Percentiles rank a stretch among this genome's conserved stretches.
Conservation (phyloP, 2,797 vertebrate species). For the Diplodus sargus region DNA sequence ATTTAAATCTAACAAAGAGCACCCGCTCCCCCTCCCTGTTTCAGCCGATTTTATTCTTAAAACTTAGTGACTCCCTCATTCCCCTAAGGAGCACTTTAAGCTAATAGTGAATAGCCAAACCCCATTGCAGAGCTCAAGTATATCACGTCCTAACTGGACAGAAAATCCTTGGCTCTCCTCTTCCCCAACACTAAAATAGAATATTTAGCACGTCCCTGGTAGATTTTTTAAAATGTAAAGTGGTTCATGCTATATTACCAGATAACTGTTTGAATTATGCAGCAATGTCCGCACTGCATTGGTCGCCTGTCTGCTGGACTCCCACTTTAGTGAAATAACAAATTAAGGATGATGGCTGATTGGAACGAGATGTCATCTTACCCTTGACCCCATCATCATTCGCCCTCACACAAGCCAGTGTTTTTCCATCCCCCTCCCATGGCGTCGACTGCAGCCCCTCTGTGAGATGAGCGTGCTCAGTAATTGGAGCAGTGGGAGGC, state of each 20-base stretch:
- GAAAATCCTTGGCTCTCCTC: conserved; percentile 53
- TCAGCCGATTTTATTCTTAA: conserved; percentile 71
- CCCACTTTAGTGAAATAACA: conserved; percentile 65
- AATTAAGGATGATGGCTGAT: conserved; percentile 69
- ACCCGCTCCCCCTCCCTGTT: conserved; percentile 35
- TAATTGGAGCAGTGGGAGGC: conserved; percentile 78
- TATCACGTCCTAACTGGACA: conserved; percentile 64
- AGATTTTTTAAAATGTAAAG: conserved; percentile 41
- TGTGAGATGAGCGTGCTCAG: conserved; percentile 70
- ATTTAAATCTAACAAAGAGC: conserved; percentile 83
- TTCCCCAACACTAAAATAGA: conserved; percentile 36
- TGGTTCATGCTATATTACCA: conserved; percentile 27
- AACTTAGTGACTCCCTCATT: conserved; percentile 65
- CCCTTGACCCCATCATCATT: conserved; percentile 74
- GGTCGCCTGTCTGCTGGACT: conserved; percentile 58
- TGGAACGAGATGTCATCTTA: conserved; percentile 68
- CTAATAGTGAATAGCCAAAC: conserved; percentile 60
- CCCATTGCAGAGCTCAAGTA: conserved; percentile 45
- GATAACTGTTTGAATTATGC: conserved; percentile 67
- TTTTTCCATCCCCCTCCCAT: conserved; percentile 61
- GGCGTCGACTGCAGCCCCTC: conserved; percentile 66
- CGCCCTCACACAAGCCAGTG: conserved; percentile 46
- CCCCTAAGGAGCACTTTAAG: conserved; percentile 64
- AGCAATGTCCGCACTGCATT: conserved; percentile 56
- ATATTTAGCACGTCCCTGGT: conserved; percentile 54